phyloP scores from a whole-genome alignment of 2,797 vertebrate genomes.

The Mionectes olivaceus region DNA sequence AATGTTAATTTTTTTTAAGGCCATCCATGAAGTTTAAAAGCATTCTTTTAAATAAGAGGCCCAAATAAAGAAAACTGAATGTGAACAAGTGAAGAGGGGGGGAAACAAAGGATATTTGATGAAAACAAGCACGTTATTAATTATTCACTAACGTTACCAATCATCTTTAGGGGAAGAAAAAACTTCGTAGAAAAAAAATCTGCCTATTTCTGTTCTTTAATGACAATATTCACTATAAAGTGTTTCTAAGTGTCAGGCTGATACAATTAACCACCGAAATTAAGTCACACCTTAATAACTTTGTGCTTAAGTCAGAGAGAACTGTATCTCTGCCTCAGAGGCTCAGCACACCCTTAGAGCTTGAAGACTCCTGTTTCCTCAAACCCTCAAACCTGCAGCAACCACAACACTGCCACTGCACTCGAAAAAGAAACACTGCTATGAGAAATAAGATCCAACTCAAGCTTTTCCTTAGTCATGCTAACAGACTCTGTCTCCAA shows the following conservation, averaged over 20 bases:
- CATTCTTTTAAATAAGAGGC: background rate
- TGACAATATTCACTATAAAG: background rate
- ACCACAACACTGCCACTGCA: background rate
- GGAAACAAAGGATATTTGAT: background rate
- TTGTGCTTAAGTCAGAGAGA: background rate
- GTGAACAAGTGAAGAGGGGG: background rate
- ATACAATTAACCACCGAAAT: background rate
- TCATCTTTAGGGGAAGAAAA: background rate
- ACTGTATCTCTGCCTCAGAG: background rate
- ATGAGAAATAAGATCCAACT: background rate
- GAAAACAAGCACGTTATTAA: background rate
- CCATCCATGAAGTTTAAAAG: constrained; percentile 17
- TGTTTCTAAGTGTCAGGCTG: background rate
- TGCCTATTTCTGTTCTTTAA: background rate
- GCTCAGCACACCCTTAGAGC: background rate
- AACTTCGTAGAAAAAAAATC: background rate
- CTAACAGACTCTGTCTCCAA: background rate
- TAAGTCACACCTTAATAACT: background rate
- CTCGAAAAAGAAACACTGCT: background rate
- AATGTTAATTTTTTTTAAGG: constrained; percentile 18
- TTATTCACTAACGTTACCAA: background rate
- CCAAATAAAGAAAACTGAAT: background rate
- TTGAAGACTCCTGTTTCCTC: background rate
- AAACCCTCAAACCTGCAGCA: background rate
- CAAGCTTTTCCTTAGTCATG: background rate